Evolutionary conservation across 2,113 vertebrate species (phyloP), one percentile per base, ranked within the genome.

Genomic region (Ibidorhyncha struthersii): DNA sequence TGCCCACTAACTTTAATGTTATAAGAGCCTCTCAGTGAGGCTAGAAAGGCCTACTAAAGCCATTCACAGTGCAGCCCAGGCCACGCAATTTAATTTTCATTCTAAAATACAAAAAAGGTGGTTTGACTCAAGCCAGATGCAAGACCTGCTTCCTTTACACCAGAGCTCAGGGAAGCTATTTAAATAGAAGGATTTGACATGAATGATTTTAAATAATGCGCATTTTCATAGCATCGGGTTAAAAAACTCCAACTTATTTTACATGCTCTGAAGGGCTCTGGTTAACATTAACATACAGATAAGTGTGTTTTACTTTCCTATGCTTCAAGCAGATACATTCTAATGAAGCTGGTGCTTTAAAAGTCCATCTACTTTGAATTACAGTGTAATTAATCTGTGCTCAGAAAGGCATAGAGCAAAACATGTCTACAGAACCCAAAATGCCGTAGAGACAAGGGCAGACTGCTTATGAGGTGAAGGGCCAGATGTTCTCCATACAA

Each of bases 321-420:
- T 25, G 71, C 91, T 91, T 55, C 62, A 61, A 91, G 71, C 55
- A 88, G 71, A 63, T 58, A 88, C 62, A 71, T 82, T 91, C 90
- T 90, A 89, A 96, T 61, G 86, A 95, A 95, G 74, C 80, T 6
- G 13, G 40, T 86, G 79, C 79, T 96, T 89, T 82, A 89, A 79
- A 96, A 94, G 91, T 85, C 91, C 59, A 76, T 86, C 82, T 73
- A 93, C 67, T 82, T 89, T 79, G 84, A 92, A 97, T 86, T 70
- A 71, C 52, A 82, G 67, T 79, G 72, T 82, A 89, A 98, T 98
- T 97, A 93, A 94, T 95, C 89, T 86, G 77, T 66, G 73, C 92
- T 92, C 43, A 40, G 26, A 29, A 93, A 96, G 82, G 85, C 67
- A 12, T 41, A 70, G 43, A 78, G 79, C 53, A 93, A 92, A 95